Conservation (phyloP, 2,113 vertebrate species). For the Pluvianellus socialis region DNA sequence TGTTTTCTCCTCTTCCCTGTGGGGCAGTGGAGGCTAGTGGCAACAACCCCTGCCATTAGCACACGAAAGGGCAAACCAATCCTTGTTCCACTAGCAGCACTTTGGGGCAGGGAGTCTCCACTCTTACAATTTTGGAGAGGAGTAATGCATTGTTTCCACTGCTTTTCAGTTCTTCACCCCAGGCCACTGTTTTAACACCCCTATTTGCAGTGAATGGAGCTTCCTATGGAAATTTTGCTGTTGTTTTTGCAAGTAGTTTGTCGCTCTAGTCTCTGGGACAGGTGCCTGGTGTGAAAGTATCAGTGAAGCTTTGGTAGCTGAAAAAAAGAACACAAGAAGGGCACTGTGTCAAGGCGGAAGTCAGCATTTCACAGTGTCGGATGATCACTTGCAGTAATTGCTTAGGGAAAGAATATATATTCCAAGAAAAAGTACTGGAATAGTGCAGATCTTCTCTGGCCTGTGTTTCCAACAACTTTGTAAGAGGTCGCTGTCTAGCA, state of each 20-base stretch:
- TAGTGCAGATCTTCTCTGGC: not conserved
- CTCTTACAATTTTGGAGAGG: not conserved
- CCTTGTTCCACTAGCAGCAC: not conserved
- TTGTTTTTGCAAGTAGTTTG: not conserved
- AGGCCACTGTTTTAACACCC: not conserved
- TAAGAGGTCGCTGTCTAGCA: not conserved
- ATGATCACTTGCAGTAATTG: not conserved
- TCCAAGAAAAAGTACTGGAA: not conserved
- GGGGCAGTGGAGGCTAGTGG: rapidly evolving
- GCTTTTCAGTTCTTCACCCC: not conserved
- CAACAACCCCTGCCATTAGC: not conserved
- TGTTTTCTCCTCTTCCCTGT: not conserved
- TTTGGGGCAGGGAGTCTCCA: not conserved
- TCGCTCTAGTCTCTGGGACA: not conserved
- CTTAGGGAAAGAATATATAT: not conserved
- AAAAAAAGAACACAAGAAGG: not conserved
- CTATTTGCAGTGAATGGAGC: not conserved
- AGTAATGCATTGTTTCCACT: not conserved
- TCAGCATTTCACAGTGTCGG: not conserved
- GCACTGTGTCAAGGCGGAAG: not conserved
- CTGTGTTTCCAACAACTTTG: not conserved
- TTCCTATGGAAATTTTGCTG: not conserved
- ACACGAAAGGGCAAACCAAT: not conserved
- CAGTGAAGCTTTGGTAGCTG: not conserved
- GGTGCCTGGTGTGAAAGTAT: not conserved